These are phyloP conservation scores for Lasaia peninsularis DNA, from an alignment of 1,140 invertebrate species.

Conservation along the genomic window DNA sequence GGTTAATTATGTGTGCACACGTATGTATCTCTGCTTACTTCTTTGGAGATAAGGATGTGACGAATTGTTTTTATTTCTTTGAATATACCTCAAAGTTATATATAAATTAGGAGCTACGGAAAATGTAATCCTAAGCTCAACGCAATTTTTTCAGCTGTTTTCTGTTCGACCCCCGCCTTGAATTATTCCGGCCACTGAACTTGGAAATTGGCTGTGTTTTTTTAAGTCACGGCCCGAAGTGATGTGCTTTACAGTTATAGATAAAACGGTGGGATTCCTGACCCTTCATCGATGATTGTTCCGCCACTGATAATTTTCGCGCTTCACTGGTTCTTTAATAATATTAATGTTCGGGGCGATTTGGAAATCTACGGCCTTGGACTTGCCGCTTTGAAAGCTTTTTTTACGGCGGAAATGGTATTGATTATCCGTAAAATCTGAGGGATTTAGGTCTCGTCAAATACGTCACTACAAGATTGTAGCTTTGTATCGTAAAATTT, in stretches of 20 bases:
- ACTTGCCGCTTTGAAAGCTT: background rate
- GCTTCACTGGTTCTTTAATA: constrained; percentile 15
- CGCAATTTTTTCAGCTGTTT: background rate
- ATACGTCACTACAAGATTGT: too few relatives aligned
- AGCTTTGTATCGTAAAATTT: too few relatives aligned
- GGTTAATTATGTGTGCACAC: too few relatives aligned
- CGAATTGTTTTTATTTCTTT: too few relatives aligned
- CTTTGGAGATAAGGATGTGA: too few relatives aligned
- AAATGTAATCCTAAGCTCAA: too few relatives aligned
- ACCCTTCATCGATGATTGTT: constrained; percentile 17
- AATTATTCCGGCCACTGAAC: background rate
- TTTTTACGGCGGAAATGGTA: constrained; percentile 3
- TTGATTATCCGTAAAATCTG: background rate
- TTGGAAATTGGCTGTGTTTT: background rate
- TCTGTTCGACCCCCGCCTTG: background rate
- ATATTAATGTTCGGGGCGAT: background rate
- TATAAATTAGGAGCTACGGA: too few relatives aligned
- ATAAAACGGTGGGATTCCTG: background rate
- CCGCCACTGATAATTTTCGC: constrained; percentile 22
- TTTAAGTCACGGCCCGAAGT: background rate
- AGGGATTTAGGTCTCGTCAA: background rate
- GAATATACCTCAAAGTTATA: too few relatives aligned
- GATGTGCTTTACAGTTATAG: background rate
- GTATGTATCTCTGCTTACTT: too few relatives aligned
- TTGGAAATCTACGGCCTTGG: background rate